A percentile compares a stretch with the other conserved stretches of the same genome.
Evolutionary conservation across 35 echinoderm and acorn worm species (phyloP).

Genomic region (Anneissia japonica): DNA sequence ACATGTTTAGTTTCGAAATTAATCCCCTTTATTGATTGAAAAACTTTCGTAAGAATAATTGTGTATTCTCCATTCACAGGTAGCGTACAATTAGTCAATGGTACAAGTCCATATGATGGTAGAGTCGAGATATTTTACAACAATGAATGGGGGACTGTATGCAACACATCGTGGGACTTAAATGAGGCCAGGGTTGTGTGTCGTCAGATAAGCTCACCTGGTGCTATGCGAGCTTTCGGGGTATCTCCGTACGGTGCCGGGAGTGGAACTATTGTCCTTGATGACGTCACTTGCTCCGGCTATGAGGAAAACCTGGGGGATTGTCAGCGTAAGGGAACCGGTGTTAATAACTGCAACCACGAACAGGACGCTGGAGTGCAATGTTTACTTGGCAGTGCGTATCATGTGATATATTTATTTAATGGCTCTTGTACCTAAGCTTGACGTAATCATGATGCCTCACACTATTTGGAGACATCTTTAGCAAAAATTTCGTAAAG

Average conservation of each 20-base stretch:
- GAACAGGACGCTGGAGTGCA: background rate
- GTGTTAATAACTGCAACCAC: constrained; percentile 9
- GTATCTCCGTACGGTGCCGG: background rate
- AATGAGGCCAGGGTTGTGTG: background rate
- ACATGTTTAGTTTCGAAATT: too few species aligned
- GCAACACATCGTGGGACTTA: background rate
- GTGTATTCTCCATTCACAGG: background rate
- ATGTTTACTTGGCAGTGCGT: background rate
- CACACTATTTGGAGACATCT: too few species aligned
- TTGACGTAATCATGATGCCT: too few species aligned
- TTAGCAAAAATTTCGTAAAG: too few species aligned
- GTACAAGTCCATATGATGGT: background rate
- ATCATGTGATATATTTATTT: too few species aligned
- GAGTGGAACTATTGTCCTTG: background rate
- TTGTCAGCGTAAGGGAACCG: background rate
- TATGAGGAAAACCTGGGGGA: background rate
- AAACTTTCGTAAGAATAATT: too few species aligned
- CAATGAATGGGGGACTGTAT: background rate
- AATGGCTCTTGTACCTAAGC: too few species aligned
- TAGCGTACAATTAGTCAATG: background rate
- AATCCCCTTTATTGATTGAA: too few species aligned
- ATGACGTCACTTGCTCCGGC: background rate
- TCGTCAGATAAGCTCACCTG: background rate
- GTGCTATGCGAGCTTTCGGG: background rate
- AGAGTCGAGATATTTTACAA: background rate